phyloP scores from a whole-genome alignment of 2,113 vertebrate genomes.

The Phainopepla nitens region DNA sequence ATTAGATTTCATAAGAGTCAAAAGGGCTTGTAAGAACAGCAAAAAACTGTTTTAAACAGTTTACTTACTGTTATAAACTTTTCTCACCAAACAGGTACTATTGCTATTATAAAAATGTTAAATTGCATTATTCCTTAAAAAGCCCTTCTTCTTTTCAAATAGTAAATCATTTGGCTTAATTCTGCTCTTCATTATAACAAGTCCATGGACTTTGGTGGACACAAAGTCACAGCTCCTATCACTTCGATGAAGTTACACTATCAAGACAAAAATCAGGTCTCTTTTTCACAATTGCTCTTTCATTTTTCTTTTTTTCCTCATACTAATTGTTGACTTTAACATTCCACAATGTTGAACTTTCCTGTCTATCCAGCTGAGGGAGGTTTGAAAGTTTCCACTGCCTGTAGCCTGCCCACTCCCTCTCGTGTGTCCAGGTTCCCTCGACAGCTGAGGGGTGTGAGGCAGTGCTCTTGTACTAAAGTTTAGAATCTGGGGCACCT shows the following conservation, averaged over 20 bases:
- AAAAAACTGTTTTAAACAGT: no score
- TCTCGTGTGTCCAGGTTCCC: neutral
- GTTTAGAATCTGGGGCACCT: neutral
- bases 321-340: neutral
- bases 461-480: neutral
- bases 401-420: rapidly evolving
- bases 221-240: neutral
- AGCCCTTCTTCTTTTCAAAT: neutral
- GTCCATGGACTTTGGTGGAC: neutral
- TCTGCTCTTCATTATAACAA: neutral
- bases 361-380: neutral
- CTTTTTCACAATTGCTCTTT: neutral
- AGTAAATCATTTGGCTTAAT: neutral
- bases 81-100: neutral
- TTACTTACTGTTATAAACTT: neutral
- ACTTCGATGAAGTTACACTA: neutral
- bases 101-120: neutral
- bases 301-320: neutral
- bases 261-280: neutral
- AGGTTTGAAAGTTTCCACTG: neutral
- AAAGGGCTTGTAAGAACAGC: neutral
- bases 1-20: neutral
- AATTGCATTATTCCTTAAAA: neutral
- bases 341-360: neutral
- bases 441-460: neutral